These are phyloP conservation scores for Perca flavescens DNA, from an alignment of 2,113 vertebrate species.

Conservation along the genomic window DNA sequence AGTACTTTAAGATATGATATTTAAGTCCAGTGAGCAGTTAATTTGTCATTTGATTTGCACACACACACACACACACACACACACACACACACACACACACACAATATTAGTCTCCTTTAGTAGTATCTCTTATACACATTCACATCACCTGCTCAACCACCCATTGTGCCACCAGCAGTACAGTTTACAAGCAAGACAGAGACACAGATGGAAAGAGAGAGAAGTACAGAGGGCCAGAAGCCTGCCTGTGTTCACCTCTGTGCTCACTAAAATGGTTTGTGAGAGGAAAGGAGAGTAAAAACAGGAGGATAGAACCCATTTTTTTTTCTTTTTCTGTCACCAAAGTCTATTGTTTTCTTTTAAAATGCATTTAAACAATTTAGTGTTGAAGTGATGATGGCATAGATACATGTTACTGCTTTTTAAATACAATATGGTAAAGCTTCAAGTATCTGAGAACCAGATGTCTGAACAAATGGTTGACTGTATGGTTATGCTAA, in stretches of 20 bases:
- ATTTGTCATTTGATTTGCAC: conserved; percentile 48
- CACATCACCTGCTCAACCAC: neutral
- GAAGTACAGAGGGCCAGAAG: neutral
- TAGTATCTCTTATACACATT: neutral
- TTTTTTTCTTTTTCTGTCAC: neutral
- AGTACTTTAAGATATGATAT: neutral
- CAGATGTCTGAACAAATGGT: conserved; percentile 26
- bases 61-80: neutral
- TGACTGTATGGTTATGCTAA: neutral
- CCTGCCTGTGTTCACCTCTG: neutral
- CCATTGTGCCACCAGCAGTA: conserved; percentile 17
- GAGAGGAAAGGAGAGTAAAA: neutral
- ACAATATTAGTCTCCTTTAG: neutral
- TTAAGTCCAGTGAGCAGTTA: conserved; percentile 13
- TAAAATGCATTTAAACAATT: neutral
- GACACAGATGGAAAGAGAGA: neutral
- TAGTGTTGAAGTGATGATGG: neutral
- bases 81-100: neutral
- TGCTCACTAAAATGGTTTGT: neutral
- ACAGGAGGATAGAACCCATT: neutral
- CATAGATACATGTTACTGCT: neutral
- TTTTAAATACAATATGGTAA: conserved; percentile 13
- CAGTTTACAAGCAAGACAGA: conserved; percentile 8
- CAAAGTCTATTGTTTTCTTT: neutral
- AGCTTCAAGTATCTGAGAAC: neutral